These are phyloP conservation scores for Carapus acus DNA, from an alignment of 2,797 vertebrate genomes.

Conservation along the genomic window DNA sequence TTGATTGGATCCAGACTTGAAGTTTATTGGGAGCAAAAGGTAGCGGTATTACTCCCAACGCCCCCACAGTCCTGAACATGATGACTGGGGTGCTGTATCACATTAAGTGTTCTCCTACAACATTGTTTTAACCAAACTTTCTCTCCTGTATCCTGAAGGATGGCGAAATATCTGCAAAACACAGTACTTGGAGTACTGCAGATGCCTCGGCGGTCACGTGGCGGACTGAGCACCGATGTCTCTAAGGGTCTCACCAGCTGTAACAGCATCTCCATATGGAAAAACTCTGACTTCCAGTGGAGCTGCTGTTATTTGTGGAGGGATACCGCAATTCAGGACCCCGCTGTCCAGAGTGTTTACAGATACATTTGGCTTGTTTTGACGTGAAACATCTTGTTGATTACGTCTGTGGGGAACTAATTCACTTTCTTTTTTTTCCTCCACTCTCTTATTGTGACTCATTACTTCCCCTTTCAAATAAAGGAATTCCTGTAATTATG, in stretches of 20 bases:
- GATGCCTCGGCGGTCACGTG: constrained; percentile 6
- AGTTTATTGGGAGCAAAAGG: constrained; percentile 40
- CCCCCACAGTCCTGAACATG: too few species aligned
- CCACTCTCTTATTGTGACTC: constrained; percentile 2
- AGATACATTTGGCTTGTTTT: constrained; percentile 7
- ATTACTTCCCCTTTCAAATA: constrained; percentile 12
- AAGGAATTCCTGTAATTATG: constrained; percentile 19
- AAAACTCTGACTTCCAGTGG: constrained; percentile 79
- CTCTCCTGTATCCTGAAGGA: constrained; percentile 13
- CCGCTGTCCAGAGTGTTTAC: constrained; percentile 1
- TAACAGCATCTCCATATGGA: constrained; percentile 94
- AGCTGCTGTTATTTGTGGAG: constrained; percentile 82
- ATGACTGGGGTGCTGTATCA: background rate
- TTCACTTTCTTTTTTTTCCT: background rate
- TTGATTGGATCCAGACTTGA: constrained; percentile 7
- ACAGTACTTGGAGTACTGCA: background rate
- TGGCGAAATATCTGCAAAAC: constrained; percentile 7
- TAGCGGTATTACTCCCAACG: constrained; percentile 44
- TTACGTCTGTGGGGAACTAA: constrained; percentile 7
- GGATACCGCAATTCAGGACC: constrained; percentile 52
- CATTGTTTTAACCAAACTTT: background rate
- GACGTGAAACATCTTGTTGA: background rate
- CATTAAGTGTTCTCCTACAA: background rate
- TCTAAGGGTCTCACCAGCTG: constrained; percentile 74
- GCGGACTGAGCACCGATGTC: constrained; percentile 39